Evolutionary conservation across 2,888 invertebrate genomes (phyloP).

Genomic region (Pantelozetes paolii): DNA sequence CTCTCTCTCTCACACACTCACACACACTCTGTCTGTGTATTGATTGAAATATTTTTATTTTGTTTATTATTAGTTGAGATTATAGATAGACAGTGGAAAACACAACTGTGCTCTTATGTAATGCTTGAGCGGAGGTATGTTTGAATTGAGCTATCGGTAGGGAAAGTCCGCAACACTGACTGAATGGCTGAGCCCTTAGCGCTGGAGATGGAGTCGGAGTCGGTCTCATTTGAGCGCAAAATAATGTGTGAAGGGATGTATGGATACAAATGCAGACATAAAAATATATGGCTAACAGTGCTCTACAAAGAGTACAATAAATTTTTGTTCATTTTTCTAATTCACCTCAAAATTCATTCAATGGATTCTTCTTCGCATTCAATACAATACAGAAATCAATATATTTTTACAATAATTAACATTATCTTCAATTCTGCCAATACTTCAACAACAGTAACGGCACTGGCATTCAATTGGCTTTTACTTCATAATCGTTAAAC

Average conservation of each 20-base stretch:
- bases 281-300: too few species aligned
- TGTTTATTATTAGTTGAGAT: not conserved
- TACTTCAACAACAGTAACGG: too few species aligned
- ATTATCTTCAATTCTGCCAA: too few species aligned
- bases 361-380: too few species aligned
- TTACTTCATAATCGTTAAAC: too few species aligned
- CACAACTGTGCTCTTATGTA: conserved; percentile 8
- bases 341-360: too few species aligned
- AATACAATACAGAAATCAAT: too few species aligned
- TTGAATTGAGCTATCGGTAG: not conserved
- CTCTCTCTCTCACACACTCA: too few species aligned
- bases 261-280: too few species aligned
- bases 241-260: not conserved
- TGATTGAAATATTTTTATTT: not conserved
- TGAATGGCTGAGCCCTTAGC: not conserved
- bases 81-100: not conserved
- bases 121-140: conserved; percentile 9
- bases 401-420: too few species aligned
- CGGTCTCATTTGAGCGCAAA: conserved; percentile 16
- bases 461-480: too few species aligned
- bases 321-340: not conserved
- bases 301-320: not conserved
- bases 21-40: too few species aligned
- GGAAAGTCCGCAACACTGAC: conserved; percentile 10
- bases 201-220: not conserved